Evolutionary conservation across 2,113 vertebrate species (phyloP).

Genomic region (Trachemys scripta): DNA sequence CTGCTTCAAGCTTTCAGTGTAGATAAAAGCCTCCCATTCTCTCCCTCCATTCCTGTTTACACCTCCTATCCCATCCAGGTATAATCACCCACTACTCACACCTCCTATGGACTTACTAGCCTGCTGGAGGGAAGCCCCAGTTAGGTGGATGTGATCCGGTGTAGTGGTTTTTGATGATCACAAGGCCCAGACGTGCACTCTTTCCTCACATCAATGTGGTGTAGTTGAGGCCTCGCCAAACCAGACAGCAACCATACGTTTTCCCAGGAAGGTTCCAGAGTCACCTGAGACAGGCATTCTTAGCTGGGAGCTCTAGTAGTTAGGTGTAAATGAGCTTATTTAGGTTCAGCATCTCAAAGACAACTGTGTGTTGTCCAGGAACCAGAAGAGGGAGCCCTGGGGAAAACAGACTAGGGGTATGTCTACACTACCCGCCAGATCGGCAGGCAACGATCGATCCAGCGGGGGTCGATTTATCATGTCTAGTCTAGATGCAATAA

Average conservation of each 20-base stretch:
- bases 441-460: too few species aligned
- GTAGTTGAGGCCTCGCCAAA: neutral
- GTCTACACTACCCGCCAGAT: too few species aligned
- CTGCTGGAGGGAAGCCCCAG: neutral
- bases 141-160: neutral
- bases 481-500: too few species aligned
- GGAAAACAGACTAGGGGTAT: neutral
- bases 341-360: conserved; percentile 46
- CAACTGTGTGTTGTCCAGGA: conserved; percentile 49
- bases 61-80: fast-evolving
- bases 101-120: neutral
- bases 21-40: neutral
- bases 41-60: neutral
- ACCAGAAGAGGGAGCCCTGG: neutral
- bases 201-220: neutral
- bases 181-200: neutral
- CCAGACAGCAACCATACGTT: neutral
- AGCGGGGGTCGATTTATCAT: too few species aligned
- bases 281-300: neutral
- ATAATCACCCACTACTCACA: fast-evolving
- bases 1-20: neutral
- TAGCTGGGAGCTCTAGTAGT: conserved; percentile 41
- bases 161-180: neutral
- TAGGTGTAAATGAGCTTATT: conserved; percentile 47
- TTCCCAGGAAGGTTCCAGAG: neutral